Evolutionary conservation across 2,113 vertebrate genomes (phyloP), one percentile per base, ranked within the genome.

Genomic region (Perca fluviatilis): DNA sequence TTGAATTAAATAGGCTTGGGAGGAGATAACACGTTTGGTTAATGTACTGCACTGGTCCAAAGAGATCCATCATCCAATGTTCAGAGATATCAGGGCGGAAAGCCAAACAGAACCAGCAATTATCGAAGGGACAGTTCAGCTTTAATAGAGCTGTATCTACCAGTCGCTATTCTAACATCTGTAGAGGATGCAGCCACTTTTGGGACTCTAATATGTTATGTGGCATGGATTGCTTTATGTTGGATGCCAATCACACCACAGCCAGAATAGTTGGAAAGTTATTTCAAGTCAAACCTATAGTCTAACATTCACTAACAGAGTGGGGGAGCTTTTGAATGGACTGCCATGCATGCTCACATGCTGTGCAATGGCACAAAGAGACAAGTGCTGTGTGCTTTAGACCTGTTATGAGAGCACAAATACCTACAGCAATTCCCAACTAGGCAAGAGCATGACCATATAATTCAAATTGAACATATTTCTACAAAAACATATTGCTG

Each of bases 21-120:
- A 86, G 68, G 58, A 88, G 90, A 91, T 89, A 89, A 86, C 82
- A 74, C 4, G 47, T 87, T 84, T 85, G 83, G 79, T 88, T 88
- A 88, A 91, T 89, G 88, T 58, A 79, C 85, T 67, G 85, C 71
- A 46, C 78, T 13, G 60, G 77, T 57, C 71, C 51, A 16, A 9
- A 64, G 71, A 88, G 75, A 89, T 89, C 77, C 72, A 79, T 89
- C 78, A 62, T 68, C 74, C 66, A 3, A 5, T 53, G 79, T 67
- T 67, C 82, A 69, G 27, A 67, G 86, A 78, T 69, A 77, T 69
- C 60, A 56, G 67, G 74, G 74, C 58, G 2, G 21, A 27, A 56
- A 85, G 87, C 75, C 61, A 75, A 80, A 51, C 49, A 63, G 72
- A 70, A 89, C 27, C 56, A 64, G 77, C 7, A 6, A 65, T 73